These are phyloP conservation scores for Drosophila ironensis DNA, from an alignment of 1,140 invertebrate species.

Conservation along the genomic window DNA sequence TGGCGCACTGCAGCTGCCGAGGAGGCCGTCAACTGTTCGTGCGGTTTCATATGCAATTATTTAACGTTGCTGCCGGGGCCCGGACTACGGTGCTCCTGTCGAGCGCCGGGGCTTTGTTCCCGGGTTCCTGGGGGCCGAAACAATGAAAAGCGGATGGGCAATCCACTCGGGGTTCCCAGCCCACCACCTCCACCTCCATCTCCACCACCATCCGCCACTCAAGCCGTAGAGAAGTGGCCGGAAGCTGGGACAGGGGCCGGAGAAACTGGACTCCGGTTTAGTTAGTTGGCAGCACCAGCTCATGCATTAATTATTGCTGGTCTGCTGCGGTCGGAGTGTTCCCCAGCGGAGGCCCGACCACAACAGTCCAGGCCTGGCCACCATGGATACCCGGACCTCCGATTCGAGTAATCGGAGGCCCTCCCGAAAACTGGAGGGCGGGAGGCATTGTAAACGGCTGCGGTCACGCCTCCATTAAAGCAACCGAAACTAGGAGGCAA, in stretches of 20 bases:
- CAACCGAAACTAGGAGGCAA: constrained; percentile 42
- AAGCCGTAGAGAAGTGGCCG: constrained; percentile 31
- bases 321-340: constrained; percentile 66
- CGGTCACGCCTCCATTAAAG: constrained; percentile 63
- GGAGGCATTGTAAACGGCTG: constrained; percentile 12
- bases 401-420: too few relatives aligned
- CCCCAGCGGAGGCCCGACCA: constrained; percentile 15
- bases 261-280: constrained; percentile 21
- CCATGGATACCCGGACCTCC: constrained; percentile 35
- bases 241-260: constrained; percentile 18
- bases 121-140: constrained; percentile 14
- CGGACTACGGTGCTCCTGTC: constrained; percentile 20
- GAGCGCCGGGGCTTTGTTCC: not conserved
- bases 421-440: not conserved
- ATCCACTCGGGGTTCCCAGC: not conserved
- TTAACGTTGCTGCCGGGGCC: constrained; percentile 43
- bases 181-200: not conserved
- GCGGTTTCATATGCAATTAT: constrained; percentile 79
- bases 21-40: constrained; percentile 64
- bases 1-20: constrained; percentile 14
- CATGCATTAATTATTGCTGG: constrained; percentile 79
- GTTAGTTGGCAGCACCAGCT: constrained; percentile 54
- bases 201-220: not conserved
- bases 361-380: constrained; percentile 23
- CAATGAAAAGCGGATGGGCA: constrained; percentile 26